Evolutionary conservation across 2,797 vertebrate species (phyloP), one percentile per base, ranked within the genome.

Genomic region (Botia kubotai): DNA sequence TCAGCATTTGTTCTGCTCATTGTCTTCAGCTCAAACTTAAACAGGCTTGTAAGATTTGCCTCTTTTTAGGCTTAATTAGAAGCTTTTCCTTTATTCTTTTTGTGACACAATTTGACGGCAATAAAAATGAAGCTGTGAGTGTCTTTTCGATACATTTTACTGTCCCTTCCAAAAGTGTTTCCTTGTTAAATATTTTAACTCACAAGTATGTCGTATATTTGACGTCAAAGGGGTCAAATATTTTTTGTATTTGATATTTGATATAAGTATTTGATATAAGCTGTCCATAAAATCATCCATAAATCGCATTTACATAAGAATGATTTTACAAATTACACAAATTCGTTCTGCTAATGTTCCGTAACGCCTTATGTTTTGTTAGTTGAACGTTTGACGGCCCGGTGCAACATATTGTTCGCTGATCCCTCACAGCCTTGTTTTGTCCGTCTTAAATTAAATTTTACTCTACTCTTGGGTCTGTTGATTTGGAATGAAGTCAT

Each of bases 1-100:
- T 58, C 55, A 43, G 70, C 62, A 43, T 53, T 69, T 68, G 58
- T 62, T 79, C 65, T 65, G 53, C 72, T 55, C 75, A 60, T 58
- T 70, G 66, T 75, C 77, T 73, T 71, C 17, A 6, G 14, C 12
- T 11, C 8, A n/a, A 57, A 65, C 57, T 23, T 79, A 50, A 68
- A 62, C n/a, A 70, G 6, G 48, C 70, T 73, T 57, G 60, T 73
- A 69, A 21, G 66, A 65, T 36, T 65, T 26, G 63, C 13, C 43
- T 1, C 10, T 11, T 48, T 48, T 69, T 8, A 2, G 43, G 39
- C 46, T 26, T 46, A 48, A 50, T 72, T 79, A 36, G 46, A 79
- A 33, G 7, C 57, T 39, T 62, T 29, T 29, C 29, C n/a, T n/a
- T n/a, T n/a, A n/a, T n/a, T n/a, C n/a, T n/a, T n/a, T n/a, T n/a